Conservation (phyloP, 2,888 invertebrate species). For the Drosophila macrospina region DNA sequence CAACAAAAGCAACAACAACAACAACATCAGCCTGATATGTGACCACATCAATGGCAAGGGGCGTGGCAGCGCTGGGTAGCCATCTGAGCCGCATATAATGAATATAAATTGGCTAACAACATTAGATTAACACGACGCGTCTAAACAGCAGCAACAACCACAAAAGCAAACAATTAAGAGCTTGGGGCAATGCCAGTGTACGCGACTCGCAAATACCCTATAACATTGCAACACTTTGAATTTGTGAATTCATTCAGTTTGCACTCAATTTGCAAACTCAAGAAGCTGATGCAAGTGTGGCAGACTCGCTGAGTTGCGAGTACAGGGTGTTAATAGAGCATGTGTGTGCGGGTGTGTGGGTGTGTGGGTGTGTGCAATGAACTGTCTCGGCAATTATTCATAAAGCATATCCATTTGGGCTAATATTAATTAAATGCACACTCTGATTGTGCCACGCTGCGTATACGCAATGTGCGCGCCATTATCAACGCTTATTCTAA, state of each 20-base stretch:
- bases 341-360: not conserved
- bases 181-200: not conserved
- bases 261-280: not conserved
- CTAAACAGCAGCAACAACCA: conserved; percentile 27
- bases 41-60: conserved; percentile 9
- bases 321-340: conserved; percentile 13
- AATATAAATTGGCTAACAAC: conserved; percentile 62
- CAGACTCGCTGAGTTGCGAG: not conserved
- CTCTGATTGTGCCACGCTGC: conserved; percentile 52
- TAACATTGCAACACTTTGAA: no score
- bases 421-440: conserved; percentile 77
- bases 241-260: not conserved
- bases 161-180: conserved; percentile 9
- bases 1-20: not conserved
- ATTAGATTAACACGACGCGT: conserved; percentile 63
- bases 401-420: conserved; percentile 61
- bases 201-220: not conserved
- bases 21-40: not conserved
- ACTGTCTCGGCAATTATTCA: conserved; percentile 62
- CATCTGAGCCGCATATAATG: conserved; percentile 48
- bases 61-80: not conserved
- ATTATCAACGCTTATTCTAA: conserved; percentile 39
- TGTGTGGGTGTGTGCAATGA: conserved; percentile 3
- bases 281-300: not conserved
- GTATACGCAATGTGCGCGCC: conserved; percentile 26